Evolutionary conservation across 2,113 vertebrate species (phyloP).

Genomic region (Condylura cristata): DNA sequence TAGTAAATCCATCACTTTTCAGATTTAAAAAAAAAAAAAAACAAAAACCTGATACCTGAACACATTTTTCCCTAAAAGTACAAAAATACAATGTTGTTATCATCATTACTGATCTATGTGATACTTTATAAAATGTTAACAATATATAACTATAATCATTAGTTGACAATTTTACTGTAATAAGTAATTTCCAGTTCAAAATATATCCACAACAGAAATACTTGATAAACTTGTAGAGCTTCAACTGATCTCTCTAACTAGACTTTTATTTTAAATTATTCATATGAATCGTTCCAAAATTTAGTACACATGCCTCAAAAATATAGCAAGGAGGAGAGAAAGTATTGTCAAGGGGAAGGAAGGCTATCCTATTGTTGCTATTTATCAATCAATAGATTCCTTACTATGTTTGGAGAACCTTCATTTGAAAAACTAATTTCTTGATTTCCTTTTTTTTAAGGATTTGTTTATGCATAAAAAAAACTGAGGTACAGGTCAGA

Average conservation of each 20-base stretch:
- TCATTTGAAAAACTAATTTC: background rate
- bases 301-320: background rate
- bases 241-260: background rate
- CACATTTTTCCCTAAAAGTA: background rate
- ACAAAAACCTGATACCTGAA: background rate
- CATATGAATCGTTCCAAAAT: slow-evolving; percentile 25
- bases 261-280: slow-evolving; percentile 25
- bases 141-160: background rate
- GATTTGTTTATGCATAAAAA: no score
- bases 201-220: slow-evolving; percentile 1
- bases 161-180: background rate
- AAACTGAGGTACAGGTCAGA: no score
- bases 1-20: background rate
- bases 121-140: background rate
- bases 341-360: background rate
- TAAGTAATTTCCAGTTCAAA: background rate
- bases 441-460: no score
- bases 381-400: background rate
- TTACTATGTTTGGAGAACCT: background rate
- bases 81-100: background rate
- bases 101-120: background rate
- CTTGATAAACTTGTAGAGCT: background rate
- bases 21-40: background rate
- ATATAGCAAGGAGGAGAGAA: no score
- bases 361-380: background rate